phyloP scores from a whole-genome alignment of 2,888 invertebrate species.

The Apoderus coryli region DNA sequence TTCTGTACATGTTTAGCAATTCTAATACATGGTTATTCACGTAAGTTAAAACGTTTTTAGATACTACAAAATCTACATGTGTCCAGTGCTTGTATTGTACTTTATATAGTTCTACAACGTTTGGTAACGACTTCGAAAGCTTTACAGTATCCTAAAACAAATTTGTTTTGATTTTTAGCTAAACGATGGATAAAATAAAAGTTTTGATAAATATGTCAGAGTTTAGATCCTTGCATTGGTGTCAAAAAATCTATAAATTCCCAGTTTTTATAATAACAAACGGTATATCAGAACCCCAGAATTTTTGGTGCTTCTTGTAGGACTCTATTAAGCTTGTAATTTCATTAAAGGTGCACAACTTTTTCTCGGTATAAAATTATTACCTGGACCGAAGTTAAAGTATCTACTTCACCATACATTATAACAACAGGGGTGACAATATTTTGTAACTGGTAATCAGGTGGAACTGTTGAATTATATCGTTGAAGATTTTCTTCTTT shows the following conservation, averaged over 20 bases:
- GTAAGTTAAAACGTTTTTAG: slow-evolving; percentile 29
- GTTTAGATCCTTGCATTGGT: too few species aligned
- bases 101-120: slow-evolving; percentile 22
- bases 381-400: too few species aligned
- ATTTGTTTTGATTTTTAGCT: slow-evolving; percentile 1
- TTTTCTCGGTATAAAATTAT: too few species aligned
- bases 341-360: too few species aligned
- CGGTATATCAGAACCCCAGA: too few species aligned
- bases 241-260: too few species aligned
- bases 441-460: slow-evolving; percentile 38
- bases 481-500: slow-evolving; percentile 32
- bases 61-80: slow-evolving; percentile 39
- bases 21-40: slow-evolving; percentile 28
- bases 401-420: slow-evolving; percentile 46
- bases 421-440: slow-evolving; percentile 41
- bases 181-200: slow-evolving; percentile 1
- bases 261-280: too few species aligned
- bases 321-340: too few species aligned
- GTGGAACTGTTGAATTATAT: slow-evolving; percentile 37
- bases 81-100: slow-evolving; percentile 27
- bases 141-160: slow-evolving; percentile 39
- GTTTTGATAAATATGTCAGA: background rate
- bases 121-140: slow-evolving; percentile 37
- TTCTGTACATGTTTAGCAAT: slow-evolving; percentile 12
- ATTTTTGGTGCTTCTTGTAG: too few species aligned